Percentiles rank a stretch among this genome's conserved stretches.
Evolutionary conservation across 2,113 vertebrate genomes (phyloP).

Genomic region (Pseudonaja textilis): DNA sequence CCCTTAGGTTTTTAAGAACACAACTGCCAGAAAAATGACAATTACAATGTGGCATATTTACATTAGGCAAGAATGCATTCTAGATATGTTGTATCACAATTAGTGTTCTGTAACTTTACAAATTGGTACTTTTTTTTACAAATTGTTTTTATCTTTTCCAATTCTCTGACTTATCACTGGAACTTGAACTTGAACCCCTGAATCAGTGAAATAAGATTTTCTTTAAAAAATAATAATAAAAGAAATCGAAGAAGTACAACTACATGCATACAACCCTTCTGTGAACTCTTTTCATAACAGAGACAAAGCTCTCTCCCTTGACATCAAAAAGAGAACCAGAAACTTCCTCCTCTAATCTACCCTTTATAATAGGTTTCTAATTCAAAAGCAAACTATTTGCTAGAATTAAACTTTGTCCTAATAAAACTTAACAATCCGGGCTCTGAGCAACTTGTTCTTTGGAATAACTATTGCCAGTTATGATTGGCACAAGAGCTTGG

Average conservation of each 20-base stretch:
- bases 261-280: not conserved
- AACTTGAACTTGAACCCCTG: slow-evolving; percentile 24
- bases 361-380: not conserved
- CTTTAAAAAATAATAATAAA: not conserved
- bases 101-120: not conserved
- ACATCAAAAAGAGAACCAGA: not conserved
- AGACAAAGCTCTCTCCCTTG: not conserved
- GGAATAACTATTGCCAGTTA: not conserved
- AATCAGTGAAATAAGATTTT: slow-evolving; percentile 22
- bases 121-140: not conserved
- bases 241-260: not conserved
- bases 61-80: slow-evolving; percentile 25
- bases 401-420: not conserved
- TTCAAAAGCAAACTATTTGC: not conserved
- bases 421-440: not conserved
- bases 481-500: not conserved
- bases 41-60: not conserved
- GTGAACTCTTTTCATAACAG: slow-evolving; percentile 38
- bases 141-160: slow-evolving; percentile 16
- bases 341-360: not conserved
- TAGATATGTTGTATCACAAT: not conserved
- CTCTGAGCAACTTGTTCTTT: not conserved
- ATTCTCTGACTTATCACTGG: slow-evolving; percentile 27
- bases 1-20: slow-evolving; percentile 4
- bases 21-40: not conserved